Conservation (phyloP, 1,140 invertebrate genomes). For the Lepidostoma basale region DNA sequence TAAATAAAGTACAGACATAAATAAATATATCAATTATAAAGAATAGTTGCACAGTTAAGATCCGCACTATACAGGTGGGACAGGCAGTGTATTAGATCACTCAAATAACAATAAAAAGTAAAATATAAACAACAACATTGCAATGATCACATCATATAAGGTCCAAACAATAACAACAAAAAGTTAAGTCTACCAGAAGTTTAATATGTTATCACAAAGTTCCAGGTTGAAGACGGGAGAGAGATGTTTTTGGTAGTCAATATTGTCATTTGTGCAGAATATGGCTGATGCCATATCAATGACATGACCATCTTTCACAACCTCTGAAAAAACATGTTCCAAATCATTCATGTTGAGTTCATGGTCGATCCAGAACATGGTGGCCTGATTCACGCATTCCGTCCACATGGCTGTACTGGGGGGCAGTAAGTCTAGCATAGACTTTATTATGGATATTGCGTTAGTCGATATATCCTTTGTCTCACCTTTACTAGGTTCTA, state of each 20-base stretch:
- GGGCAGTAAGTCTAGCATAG: slow-evolving; percentile 30
- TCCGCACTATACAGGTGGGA: too few relatives aligned
- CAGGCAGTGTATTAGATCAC: too few relatives aligned
- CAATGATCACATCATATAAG: not conserved
- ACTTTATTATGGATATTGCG: slow-evolving; percentile 25
- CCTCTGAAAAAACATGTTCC: slow-evolving; percentile 56
- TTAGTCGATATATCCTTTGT: slow-evolving; percentile 6
- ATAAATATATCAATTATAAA: too few relatives aligned
- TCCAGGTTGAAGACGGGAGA: slow-evolving; percentile 38
- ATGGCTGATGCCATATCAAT: slow-evolving; percentile 36
- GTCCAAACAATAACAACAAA: too few relatives aligned
- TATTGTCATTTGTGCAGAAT: slow-evolving; percentile 38
- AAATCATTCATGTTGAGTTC: slow-evolving; percentile 55
- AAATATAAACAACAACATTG: not conserved
- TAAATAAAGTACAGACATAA: too few relatives aligned
- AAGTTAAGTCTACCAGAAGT: slow-evolving; percentile 40
- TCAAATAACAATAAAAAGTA: not conserved
- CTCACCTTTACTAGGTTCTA: not conserved
- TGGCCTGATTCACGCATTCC: slow-evolving; percentile 45
- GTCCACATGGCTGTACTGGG: slow-evolving; percentile 22
- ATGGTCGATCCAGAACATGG: slow-evolving; percentile 60
- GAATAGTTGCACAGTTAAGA: too few relatives aligned
- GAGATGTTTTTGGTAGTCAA: slow-evolving; percentile 43
- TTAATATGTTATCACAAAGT: slow-evolving; percentile 40
- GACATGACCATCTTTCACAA: slow-evolving; percentile 50